Evolutionary conservation across 2,113 vertebrate species (phyloP).

Genomic region (Vireo altiloquus): DNA sequence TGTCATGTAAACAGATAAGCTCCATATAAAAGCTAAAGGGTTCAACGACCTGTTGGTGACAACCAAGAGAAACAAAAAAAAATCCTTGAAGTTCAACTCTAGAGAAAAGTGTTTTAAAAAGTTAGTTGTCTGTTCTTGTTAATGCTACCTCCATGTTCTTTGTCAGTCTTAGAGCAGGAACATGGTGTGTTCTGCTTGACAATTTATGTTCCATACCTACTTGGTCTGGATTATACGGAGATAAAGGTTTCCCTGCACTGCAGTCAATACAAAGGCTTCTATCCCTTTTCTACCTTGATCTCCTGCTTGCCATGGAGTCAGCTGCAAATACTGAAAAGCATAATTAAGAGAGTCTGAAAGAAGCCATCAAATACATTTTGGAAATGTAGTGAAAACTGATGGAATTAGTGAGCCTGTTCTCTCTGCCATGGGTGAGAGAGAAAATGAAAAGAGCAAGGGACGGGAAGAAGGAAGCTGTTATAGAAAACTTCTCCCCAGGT

Average conservation of each 20-base stretch:
- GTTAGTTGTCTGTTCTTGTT: not conserved
- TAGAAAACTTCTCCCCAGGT: not conserved
- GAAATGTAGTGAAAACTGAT: not conserved
- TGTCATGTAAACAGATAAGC: not conserved
- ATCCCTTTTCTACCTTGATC: not conserved
- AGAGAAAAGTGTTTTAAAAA: not conserved
- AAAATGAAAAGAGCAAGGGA: not conserved
- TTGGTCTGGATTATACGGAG: not conserved
- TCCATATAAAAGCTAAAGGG: not conserved
- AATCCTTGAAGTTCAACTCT: not conserved
- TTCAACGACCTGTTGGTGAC: not conserved
- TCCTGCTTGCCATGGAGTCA: not conserved
- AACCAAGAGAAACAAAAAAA: fast-evolving
- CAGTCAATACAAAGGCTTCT: not conserved
- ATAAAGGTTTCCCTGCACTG: not conserved
- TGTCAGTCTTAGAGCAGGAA: not conserved
- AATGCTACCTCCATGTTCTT: not conserved
- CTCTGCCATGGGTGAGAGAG: not conserved
- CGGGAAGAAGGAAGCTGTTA: not conserved
- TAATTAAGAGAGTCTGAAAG: not conserved
- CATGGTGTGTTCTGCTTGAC: not conserved
- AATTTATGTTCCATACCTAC: not conserved
- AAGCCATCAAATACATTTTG: not conserved
- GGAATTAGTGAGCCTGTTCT: not conserved
- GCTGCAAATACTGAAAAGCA: not conserved